These are phyloP conservation scores for Dexiosoma caninum DNA, from an alignment of 2,888 invertebrate genomes.

Conservation along the genomic window DNA sequence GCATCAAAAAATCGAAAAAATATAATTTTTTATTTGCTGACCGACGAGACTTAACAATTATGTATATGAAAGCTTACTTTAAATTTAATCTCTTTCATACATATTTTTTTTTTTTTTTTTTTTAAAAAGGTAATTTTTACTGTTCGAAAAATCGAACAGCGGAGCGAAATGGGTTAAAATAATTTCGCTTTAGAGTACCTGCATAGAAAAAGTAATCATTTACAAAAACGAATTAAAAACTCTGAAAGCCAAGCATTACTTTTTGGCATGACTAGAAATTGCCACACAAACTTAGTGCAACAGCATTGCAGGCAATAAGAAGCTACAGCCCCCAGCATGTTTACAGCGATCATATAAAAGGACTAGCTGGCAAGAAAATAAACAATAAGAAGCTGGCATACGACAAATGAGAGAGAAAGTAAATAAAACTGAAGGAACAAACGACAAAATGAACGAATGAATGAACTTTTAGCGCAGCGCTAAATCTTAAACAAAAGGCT, in stretches of 20 bases:
- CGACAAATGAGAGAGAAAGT: conserved; percentile 57
- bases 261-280: conserved; percentile 23
- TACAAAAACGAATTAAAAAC: conserved; percentile 1
- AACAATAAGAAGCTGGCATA: conserved; percentile 38
- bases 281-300: conserved; percentile 7
- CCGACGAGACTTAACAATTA: too few species aligned
- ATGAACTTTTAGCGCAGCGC: conserved; percentile 26
- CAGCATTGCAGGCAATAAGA: conserved; percentile 14
- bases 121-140: too few species aligned
- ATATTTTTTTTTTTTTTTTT: too few species aligned
- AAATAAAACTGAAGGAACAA: conserved; percentile 27
- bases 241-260: neutral
- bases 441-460: neutral
- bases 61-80: too few species aligned
- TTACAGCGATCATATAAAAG: conserved; percentile 12
- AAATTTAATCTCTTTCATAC: too few species aligned
- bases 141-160: too few species aligned
- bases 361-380: conserved; percentile 16
- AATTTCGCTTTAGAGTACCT: neutral
- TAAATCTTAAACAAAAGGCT: conserved; percentile 38
- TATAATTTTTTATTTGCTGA: too few species aligned
- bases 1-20: too few species aligned
- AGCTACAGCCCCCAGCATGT: conserved; percentile 9
- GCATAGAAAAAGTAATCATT: neutral
- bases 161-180: too few species aligned